These are phyloP conservation scores for Apodemus agrarius DNA, from an alignment of 2,797 vertebrate genomes.

Conservation along the genomic window DNA sequence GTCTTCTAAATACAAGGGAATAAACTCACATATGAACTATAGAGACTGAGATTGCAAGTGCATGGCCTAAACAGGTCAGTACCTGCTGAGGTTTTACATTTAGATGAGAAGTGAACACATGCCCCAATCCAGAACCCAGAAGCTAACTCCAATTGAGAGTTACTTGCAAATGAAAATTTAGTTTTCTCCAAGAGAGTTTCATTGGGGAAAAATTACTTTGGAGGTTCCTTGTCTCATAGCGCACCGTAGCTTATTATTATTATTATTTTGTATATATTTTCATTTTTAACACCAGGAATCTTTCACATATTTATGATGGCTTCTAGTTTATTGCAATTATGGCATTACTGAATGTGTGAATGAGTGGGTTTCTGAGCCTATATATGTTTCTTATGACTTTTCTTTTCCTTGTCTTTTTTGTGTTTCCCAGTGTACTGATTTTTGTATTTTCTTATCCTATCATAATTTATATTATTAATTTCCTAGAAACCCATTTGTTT, in stretches of 20 bases:
- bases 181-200: not conserved
- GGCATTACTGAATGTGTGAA: not conserved
- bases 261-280: not conserved
- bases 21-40: not conserved
- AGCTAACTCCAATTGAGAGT: not conserved
- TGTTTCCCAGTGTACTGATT: not conserved
- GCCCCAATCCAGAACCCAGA: too few relatives aligned
- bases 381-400: too few relatives aligned
- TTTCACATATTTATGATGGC: not conserved
- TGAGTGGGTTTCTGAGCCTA: not conserved
- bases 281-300: not conserved
- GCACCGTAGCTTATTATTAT: not conserved
- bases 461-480: not conserved
- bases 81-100: not conserved
- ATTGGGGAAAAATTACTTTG: not conserved
- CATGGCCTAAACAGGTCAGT: not conserved
- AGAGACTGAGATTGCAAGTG: not conserved
- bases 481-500: not conserved
- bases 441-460: not conserved
- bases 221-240: not conserved
- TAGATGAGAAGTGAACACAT: not conserved
- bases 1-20: not conserved
- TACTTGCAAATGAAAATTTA: not conserved
- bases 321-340: not conserved
- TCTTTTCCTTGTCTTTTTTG: not conserved